A percentile compares a stretch with the other conserved stretches of the same genome.
phyloP scores from a whole-genome alignment of 2,113 vertebrate species.

The Rhabdomys dilectus region DNA sequence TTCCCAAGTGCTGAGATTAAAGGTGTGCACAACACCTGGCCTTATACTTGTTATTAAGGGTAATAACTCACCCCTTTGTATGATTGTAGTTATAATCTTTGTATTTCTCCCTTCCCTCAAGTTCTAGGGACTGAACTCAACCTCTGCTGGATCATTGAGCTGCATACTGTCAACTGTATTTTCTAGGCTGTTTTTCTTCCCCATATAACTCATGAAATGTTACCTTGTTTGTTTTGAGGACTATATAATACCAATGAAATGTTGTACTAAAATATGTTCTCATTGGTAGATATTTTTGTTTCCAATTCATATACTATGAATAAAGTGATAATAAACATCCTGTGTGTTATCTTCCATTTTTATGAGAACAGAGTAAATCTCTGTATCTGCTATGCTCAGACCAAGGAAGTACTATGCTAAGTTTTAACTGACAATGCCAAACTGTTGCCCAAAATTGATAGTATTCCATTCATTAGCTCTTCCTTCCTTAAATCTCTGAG shows the following conservation, averaged over 20 bases:
- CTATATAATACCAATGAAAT: background rate
- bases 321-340: conserved; percentile 31
- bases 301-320: background rate
- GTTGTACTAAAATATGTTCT: conserved; percentile 27
- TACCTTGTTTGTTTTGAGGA: conserved; percentile 5
- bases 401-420: background rate
- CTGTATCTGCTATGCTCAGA: background rate
- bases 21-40: background rate
- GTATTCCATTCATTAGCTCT: background rate
- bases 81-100: background rate
- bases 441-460: background rate
- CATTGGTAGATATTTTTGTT: background rate
- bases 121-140: background rate
- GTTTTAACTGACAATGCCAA: background rate
- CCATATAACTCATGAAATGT: background rate
- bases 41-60: background rate
- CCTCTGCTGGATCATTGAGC: background rate
- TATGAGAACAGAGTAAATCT: background rate
- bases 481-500: background rate
- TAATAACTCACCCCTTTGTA: background rate
- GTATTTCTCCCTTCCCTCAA: background rate
- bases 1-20: background rate
- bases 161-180: background rate
- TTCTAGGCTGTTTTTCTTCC: background rate
- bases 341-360: background rate